phyloP scores from a whole-genome alignment of 2,888 invertebrate species.

The Brenthis daphne region DNA sequence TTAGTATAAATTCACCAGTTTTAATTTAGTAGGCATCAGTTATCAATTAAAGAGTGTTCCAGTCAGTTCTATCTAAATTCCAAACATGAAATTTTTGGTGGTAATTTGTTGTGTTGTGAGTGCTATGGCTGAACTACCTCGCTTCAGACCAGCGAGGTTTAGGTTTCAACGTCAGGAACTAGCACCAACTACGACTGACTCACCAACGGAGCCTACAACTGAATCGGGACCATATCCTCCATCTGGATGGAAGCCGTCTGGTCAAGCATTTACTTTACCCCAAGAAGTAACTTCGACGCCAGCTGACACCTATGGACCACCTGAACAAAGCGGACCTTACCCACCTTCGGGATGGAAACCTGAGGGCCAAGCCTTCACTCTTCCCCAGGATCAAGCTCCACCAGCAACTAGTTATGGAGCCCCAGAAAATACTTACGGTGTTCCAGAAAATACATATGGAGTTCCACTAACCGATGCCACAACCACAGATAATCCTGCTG shows the following conservation, averaged over 20 bases:
- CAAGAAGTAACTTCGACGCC: conserved; percentile 54
- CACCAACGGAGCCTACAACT: conserved; percentile 63
- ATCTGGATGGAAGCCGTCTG: conserved; percentile 73
- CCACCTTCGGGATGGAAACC: conserved; percentile 75
- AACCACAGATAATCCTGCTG: conserved; percentile 64
- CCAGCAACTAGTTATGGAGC: conserved; percentile 61
- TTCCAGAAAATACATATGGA: conserved; percentile 54
- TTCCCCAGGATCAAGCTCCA: conserved; percentile 60
- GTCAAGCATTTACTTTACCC: conserved; percentile 51
- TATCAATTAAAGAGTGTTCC: conserved; percentile 35
- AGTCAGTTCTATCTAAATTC: conserved; percentile 18
- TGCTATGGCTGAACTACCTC: conserved; percentile 70
- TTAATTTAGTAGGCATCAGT: conserved; percentile 38
- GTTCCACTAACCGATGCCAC: conserved; percentile 56
- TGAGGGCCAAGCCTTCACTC: conserved; percentile 60
- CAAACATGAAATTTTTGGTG: conserved; percentile 64
- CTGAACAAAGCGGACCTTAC: conserved; percentile 57
- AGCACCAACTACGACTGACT: conserved; percentile 71
- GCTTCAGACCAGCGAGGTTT: conserved; percentile 73
- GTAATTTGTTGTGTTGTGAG: conserved; percentile 55
- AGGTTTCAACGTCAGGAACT: conserved; percentile 72
- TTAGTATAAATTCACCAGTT: conserved; percentile 38
- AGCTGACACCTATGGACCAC: conserved; percentile 51
- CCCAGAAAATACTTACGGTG: conserved; percentile 60
- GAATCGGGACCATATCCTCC: conserved; percentile 61